These are phyloP conservation scores for Siphamia tubifer DNA, from an alignment of 2,113 vertebrate genomes.

Conservation along the genomic window DNA sequence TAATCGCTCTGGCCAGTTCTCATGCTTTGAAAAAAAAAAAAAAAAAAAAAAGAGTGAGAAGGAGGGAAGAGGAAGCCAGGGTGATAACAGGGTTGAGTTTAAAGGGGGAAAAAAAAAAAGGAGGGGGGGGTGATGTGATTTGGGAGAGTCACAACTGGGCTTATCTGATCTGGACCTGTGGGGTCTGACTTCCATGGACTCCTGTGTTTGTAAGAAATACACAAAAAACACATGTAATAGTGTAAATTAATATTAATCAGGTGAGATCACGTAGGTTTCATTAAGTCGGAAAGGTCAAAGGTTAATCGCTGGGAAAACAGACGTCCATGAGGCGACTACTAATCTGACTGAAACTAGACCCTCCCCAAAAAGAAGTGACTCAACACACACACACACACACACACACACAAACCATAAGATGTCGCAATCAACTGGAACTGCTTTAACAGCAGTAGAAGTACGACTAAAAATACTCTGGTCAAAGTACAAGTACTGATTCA, in stretches of 20 bases:
- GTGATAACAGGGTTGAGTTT: constrained; percentile 76
- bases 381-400: too few relatives aligned
- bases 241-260: constrained; percentile 16
- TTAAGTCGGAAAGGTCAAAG: constrained; percentile 4
- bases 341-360: constrained; percentile 43
- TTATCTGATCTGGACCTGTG: too few relatives aligned
- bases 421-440: background rate
- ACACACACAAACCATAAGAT: background rate
- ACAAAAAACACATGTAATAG: background rate
- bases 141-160: background rate
- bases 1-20: constrained; percentile 79
- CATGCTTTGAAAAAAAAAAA: constrained; percentile 79
- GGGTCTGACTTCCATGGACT: too few relatives aligned
- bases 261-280: constrained; percentile 11
- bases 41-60: constrained; percentile 52
- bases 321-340: constrained; percentile 33
- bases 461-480: too few relatives aligned
- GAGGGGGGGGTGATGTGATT: constrained; percentile 21
- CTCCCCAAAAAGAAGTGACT: constrained; percentile 51
- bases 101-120: background rate
- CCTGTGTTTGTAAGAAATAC: too few relatives aligned
- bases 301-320: constrained; percentile 26
- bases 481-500: too few relatives aligned
- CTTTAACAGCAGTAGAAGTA: too few relatives aligned
- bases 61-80: constrained; percentile 73